Evolutionary conservation across 2,888 invertebrate species (phyloP).

Genomic region (Agonum fuliginosum): DNA sequence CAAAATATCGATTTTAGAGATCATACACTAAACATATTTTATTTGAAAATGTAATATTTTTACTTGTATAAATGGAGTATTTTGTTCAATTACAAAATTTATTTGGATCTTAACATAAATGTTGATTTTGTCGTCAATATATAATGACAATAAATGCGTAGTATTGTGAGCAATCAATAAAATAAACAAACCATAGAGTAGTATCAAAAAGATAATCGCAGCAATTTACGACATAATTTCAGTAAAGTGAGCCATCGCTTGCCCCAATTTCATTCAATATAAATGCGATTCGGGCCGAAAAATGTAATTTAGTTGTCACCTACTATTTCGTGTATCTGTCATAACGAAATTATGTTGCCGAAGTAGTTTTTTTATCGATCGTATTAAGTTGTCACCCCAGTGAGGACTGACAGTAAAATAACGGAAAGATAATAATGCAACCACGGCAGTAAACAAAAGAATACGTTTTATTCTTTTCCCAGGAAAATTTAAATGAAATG

Average conservation of each 20-base stretch:
- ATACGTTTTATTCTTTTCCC: constrained; percentile 4
- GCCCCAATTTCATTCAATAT: constrained; percentile 21
- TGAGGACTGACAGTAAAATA: constrained; percentile 22
- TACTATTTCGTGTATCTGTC: constrained; percentile 17
- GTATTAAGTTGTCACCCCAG: constrained; percentile 25
- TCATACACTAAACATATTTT: too few relatives aligned
- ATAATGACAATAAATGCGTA: too few relatives aligned
- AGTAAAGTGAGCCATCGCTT: constrained; percentile 1
- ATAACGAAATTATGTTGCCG: constrained; percentile 15
- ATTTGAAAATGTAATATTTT: too few relatives aligned
- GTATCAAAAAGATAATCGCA: neutral
- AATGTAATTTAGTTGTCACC: constrained; percentile 28
- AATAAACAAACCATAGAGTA: neutral
- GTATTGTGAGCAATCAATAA: too few relatives aligned
- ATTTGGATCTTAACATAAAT: too few relatives aligned
- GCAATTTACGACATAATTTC: neutral
- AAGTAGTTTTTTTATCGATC: constrained; percentile 11
- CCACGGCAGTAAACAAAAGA: constrained; percentile 14
- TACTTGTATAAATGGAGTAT: too few relatives aligned
- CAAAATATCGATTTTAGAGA: too few relatives aligned
- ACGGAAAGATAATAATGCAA: constrained; percentile 18
- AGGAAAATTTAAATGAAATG: neutral
- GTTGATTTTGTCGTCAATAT: too few relatives aligned
- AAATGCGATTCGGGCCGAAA: constrained; percentile 14
- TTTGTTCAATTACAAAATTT: too few relatives aligned